Evolutionary conservation across 1,140 invertebrate species (phyloP).

Genomic region (Bombus waltoni): DNA sequence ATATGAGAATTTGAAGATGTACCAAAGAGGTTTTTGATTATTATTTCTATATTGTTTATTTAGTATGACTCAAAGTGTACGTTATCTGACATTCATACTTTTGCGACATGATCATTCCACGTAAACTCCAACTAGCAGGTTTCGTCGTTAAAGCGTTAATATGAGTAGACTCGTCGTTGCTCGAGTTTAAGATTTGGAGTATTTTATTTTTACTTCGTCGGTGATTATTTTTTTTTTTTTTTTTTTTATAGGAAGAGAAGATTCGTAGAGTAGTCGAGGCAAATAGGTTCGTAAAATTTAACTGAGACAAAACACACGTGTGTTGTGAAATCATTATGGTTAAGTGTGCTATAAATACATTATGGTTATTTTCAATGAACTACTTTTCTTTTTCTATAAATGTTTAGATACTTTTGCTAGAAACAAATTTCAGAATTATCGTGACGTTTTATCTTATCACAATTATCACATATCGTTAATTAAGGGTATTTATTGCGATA

Average conservation of each 20-base stretch:
- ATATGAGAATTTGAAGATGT: neutral
- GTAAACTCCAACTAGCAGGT: neutral
- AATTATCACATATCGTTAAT: no score
- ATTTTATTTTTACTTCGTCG: neutral
- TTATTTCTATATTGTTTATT: neutral
- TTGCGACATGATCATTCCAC: neutral
- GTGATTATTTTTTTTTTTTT: neutral
- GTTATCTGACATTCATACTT: neutral
- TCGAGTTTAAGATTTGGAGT: neutral
- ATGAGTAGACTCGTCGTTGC: neutral
- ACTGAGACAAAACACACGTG: neutral
- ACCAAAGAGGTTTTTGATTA: neutral
- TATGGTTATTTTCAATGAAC: no score
- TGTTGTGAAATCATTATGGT: no score
- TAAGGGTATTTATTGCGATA: no score
- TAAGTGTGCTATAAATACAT: no score
- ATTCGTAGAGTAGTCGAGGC: no score
- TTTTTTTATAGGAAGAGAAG: neutral
- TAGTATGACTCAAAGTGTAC: neutral
- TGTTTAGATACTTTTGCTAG: no score
- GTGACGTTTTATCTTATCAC: no score
- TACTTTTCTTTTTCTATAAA: no score
- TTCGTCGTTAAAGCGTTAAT: neutral
- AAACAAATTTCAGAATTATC: no score
- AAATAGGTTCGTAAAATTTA: neutral